Evolutionary conservation across 2,888 invertebrate species (phyloP).

Genomic region (Odontothrips loti): DNA sequence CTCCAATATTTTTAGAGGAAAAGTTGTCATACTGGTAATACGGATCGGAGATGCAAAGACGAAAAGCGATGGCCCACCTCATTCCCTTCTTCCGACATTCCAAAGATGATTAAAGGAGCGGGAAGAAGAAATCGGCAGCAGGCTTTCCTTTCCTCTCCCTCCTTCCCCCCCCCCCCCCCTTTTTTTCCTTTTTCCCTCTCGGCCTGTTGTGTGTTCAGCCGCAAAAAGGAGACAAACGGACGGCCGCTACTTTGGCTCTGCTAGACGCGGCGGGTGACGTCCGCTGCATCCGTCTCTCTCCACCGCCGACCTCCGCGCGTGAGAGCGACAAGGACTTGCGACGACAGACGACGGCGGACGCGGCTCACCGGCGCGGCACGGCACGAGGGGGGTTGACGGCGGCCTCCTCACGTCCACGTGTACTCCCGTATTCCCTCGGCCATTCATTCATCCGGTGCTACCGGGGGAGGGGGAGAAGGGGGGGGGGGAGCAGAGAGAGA

Average conservation of each 20-base stretch:
- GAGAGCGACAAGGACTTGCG: background rate
- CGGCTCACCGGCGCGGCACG: background rate
- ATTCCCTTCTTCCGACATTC: too few relatives aligned
- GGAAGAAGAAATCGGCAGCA: background rate
- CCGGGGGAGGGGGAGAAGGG: background rate
- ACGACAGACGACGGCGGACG: background rate
- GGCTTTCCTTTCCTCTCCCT: background rate
- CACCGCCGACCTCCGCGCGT: background rate
- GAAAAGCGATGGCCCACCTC: too few relatives aligned
- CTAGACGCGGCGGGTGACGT: background rate
- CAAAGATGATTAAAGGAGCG: too few relatives aligned
- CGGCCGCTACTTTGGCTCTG: background rate
- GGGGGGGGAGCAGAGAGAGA: background rate
- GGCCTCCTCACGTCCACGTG: background rate
- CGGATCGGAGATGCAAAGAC: too few relatives aligned
- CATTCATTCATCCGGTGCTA: background rate
- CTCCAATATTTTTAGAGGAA: too few relatives aligned
- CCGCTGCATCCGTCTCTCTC: background rate
- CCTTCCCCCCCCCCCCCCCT: background rate
- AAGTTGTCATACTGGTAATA: too few relatives aligned
- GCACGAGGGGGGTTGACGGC: background rate
- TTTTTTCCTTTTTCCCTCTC: background rate
- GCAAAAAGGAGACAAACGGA: background rate
- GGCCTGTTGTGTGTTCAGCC: too few relatives aligned
- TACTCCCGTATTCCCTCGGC: background rate